Evolutionary conservation across 2,113 vertebrate species (phyloP), one percentile per base, ranked within the genome.

Genomic region (Menura novaehollandiae): DNA sequence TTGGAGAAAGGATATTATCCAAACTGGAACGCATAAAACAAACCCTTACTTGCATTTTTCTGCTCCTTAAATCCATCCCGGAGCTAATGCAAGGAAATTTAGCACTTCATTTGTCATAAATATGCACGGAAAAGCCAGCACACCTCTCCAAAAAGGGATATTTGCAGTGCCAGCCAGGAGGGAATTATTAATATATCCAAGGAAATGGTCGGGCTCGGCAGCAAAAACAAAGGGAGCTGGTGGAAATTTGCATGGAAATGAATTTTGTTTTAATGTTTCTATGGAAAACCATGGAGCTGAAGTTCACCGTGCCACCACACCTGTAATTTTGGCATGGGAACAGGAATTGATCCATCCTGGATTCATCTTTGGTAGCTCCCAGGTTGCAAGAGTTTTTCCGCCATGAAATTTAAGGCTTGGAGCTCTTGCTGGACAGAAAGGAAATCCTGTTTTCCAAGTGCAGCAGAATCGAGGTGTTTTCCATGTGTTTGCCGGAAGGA

Each of bases 31-130:
- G 92, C 93, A 93, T 94, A 94, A 94, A 97, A 91, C 95, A 96
- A 96, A 94, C 77, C 21, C 85, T 82, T 79, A 49, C 85, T 90
- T 66, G 63, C 46, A 35, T 91, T 95, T 94, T 88, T 72, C 86
- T 71, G 81, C 91, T 93, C 79, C 93, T 96, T 93, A 96, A 96
- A 91, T 92, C 85, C 87, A 82, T 85, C 93, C 78, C 30, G 85
- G 62, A 91, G 92, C 47, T 83, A 94, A 94, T 73, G 58, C 43
- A 78, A 79, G 77, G 92, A 77, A 91, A 96, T 93, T 88, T 86
- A 85, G 71, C 71, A 73, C 90, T 95, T 95, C 91, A 96, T 96
- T 92, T 92, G 69, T 68, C 91, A 96, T 93, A 96, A 96, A 94
- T 95, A 96, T 94, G 95, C 81, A 96, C 75, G 53, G 76, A 41